These are phyloP conservation scores for Pseudococcus jackbeardsleyi DNA, from an alignment of 2,888 invertebrate species.

Conservation along the genomic window DNA sequence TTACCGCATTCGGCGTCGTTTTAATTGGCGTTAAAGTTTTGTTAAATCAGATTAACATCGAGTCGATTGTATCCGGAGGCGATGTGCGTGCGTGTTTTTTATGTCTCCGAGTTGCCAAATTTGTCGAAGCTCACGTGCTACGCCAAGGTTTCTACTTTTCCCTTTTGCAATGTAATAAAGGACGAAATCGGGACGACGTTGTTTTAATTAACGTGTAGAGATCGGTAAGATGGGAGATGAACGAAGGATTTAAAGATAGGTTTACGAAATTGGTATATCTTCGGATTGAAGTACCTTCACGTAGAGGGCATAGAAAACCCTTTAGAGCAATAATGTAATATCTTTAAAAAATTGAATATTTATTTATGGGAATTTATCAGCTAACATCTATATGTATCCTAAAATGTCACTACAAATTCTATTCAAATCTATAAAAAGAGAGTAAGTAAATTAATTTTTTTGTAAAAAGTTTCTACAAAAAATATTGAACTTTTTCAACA, in stretches of 20 bases:
- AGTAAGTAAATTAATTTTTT: too few relatives aligned
- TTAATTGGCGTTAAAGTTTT: constrained; percentile 31
- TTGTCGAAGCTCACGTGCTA: neutral
- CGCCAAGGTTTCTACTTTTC: neutral
- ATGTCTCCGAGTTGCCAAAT: neutral
- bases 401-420: too few relatives aligned
- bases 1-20: constrained; percentile 6
- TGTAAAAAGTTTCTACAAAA: too few relatives aligned
- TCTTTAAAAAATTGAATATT: too few relatives aligned
- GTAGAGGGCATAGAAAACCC: too few relatives aligned
- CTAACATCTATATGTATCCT: too few relatives aligned
- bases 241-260: neutral
- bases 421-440: too few relatives aligned
- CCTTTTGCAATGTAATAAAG: neutral
- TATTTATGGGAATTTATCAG: too few relatives aligned
- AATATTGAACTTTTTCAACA: too few relatives aligned
- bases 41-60: constrained; percentile 40
- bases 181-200: neutral
- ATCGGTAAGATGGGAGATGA: neutral
- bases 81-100: constrained; percentile 21
- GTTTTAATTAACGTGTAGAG: constrained; percentile 25
- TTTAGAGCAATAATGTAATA: too few relatives aligned
- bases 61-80: constrained; percentile 6
- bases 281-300: too few relatives aligned
- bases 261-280: neutral